Base-by-base conservation (phyloP, 2,113 vertebrate genomes). In the Ceyx cyanopectus region DNA sequence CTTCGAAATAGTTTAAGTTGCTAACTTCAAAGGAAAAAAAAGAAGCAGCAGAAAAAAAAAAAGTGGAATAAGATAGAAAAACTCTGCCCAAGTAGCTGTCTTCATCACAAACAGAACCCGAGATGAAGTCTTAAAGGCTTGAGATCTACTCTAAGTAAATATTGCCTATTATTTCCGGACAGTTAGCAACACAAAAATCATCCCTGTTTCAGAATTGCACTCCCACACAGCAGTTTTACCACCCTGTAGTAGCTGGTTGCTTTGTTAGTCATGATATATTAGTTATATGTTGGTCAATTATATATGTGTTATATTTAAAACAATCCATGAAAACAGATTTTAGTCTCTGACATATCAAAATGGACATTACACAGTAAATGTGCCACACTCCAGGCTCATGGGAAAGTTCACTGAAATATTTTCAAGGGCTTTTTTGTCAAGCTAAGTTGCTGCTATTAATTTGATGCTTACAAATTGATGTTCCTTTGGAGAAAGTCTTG, bases 191-290 rank as follows among this genome's bases (percentile, higher is more conserved):
- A 27, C 16, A 77, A 50, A 76, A 69, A 1, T 13, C 41, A 46
- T 24, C 34, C 22, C 27, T 18, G 20, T 34, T 45, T 16, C 6
- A 19, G 40, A 70, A 21, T 6, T 24, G 7, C 11, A 5, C 20
- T 40, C 45, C 23, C 19, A 46, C 30, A 4, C 6, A 3, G 7
- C 7, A 40, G 7, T 51, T 65, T 57, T 14, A 46, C 30, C n/a
- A 3, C 27, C 16, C 13, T 66, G 30, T 14, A 79, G 40, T 3
- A 65, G 27, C 32, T 0, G 0, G 19, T 15, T 19, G 26, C 10
- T 57, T 63, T 57, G 30, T 30, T 16, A 48, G 43, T 3, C 17
- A 23, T 22, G 30, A 21, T 34, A 14, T 2, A 3, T 41, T 6
- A 6, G 19, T 13, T 51, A 7, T 6, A 41, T 32, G 37, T 37